Base-by-base conservation (phyloP, 2,113 vertebrate species). In the Bambusicola thoracicus region DNA sequence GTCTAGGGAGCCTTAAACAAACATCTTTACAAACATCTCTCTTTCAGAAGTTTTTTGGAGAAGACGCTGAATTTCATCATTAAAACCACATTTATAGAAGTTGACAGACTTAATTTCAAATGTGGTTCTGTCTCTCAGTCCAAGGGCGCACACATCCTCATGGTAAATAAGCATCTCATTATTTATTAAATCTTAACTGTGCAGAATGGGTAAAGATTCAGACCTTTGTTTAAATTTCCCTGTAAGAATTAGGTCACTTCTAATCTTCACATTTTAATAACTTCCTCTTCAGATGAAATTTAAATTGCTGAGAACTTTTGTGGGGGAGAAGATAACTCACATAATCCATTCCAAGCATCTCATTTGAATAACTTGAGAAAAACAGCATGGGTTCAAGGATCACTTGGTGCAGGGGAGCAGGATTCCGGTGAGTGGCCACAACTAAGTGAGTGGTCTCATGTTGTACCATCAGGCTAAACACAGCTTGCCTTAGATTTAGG, bases 271-370 rank as follows among this genome's bases (percentile, higher is more conserved):
- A 79, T 85, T 94, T 84, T 90, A 96, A 96, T 96, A 93, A 94
- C 86, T 96, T 96, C 96, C 92, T 93, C 83, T 94, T 81, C 84
- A 89, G 90, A 74, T 85, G 92, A 92, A 96, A 94, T 94, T 95
- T 77, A 95, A 92, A 96, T 94, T 90, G n/a, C 86, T 92, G 83
- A 90, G 88, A 75, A 84, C 34, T 9, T 90, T 59, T 81, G 72
- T 88, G 58, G 36, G 48, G 48, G 34, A 92, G 51, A 84, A 20
- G 48, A 84, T 81, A 84, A 89, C 62, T 90, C 61, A 53, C 69
- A 72, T 81, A 90, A 53, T 53, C 70, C 30, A 17, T 56, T 74
- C 51, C 70, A 74, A 74, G 38, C 8, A 53, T n/a, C 88, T 93
- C 13, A 89, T 95, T 93, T 93, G 62, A 92, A 90, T 95, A 92